Evolutionary conservation across 1,140 invertebrate species (phyloP).

Genomic region (Homalodisca vitripennis): DNA sequence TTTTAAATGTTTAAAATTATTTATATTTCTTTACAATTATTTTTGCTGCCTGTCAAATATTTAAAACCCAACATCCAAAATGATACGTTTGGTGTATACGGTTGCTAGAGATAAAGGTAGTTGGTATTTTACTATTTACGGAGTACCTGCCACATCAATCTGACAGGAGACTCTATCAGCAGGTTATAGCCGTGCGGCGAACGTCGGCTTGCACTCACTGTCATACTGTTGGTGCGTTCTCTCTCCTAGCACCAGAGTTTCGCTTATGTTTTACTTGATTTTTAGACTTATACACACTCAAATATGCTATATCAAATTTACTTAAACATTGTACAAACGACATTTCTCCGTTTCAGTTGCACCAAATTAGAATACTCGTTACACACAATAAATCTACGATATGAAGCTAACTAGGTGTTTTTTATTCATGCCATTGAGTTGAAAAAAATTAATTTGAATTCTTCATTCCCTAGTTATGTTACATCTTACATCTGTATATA

Average conservation of each 20-base stretch:
- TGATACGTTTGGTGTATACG: no score
- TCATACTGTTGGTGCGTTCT: conserved; percentile 5
- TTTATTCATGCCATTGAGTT: neutral
- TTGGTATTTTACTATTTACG: no score
- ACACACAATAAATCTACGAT: neutral
- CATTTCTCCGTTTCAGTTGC: neutral
- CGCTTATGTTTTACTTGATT: conserved; percentile 51
- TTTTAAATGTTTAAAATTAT: no score
- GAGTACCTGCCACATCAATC: neutral
- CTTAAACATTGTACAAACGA: neutral
- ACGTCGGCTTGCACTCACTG: neutral
- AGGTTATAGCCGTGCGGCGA: conserved; percentile 41
- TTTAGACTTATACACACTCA: conserved; percentile 40
- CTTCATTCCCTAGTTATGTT: no score
- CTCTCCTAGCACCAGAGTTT: conserved; percentile 50
- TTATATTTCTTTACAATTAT: no score
- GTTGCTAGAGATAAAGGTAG: no score
- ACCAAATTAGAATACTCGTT: no score
- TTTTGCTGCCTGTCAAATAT: no score
- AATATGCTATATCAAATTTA: neutral
- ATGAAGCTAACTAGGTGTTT: neutral
- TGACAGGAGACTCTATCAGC: conserved; percentile 37
- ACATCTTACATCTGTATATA: neutral
- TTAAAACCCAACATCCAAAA: no score
- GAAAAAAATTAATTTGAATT: neutral